A percentile compares a stretch with the other conserved stretches of the same genome.
Conservation (phyloP, 2,797 vertebrate genomes). For the Falco berigora region DNA sequence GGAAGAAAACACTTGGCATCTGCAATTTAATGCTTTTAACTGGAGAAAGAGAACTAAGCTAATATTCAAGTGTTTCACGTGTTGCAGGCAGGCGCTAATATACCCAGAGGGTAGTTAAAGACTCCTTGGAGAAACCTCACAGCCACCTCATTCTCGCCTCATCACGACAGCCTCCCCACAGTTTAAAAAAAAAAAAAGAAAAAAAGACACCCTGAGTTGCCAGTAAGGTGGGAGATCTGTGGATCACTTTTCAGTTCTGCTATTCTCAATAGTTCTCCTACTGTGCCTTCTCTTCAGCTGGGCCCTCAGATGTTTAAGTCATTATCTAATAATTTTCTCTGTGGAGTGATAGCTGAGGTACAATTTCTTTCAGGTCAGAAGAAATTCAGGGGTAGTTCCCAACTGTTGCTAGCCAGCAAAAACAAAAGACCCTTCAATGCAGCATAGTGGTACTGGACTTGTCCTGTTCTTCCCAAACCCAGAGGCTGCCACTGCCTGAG, state of each 20-base stretch:
- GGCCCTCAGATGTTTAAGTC: background rate
- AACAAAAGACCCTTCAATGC: background rate
- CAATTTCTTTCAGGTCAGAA: background rate
- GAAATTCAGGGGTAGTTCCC: background rate
- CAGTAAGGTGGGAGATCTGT: slow-evolving; percentile 4
- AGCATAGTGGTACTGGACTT: background rate
- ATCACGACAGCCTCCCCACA: slow-evolving; percentile 28
- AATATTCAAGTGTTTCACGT: slow-evolving; percentile 60
- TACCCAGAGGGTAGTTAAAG: slow-evolving; percentile 28
- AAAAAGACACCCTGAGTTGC: background rate
- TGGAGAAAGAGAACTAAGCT: slow-evolving; percentile 66
- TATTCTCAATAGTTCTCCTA: background rate
- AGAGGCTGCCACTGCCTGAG: background rate
- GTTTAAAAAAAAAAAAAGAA: background rate
- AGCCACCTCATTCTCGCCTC: background rate
- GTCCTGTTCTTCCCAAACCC: background rate
- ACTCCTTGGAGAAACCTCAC: slow-evolving; percentile 39
- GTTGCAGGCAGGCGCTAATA: slow-evolving; percentile 58
- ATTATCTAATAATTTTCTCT: background rate
- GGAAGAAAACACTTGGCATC: slow-evolving; percentile 62
- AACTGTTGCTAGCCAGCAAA: background rate
- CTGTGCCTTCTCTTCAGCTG: background rate
- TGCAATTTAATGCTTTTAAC: slow-evolving; percentile 78
- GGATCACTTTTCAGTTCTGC: slow-evolving; percentile 11
- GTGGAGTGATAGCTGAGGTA: background rate